phyloP scores from a whole-genome alignment of 2,797 vertebrate species.

The Rhabdomys pumilio region DNA sequence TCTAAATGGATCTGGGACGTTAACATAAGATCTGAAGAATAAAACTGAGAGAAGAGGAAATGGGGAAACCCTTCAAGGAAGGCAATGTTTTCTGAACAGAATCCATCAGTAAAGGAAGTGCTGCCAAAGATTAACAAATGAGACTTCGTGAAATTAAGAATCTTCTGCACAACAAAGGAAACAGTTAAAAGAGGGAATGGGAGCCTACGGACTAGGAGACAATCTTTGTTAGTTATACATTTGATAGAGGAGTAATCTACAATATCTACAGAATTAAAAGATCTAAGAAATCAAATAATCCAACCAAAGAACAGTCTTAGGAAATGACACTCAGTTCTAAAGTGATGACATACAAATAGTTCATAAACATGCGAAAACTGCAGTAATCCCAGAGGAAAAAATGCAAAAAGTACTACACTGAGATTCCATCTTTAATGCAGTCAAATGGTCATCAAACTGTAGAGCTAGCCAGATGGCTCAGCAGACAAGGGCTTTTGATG shows the following conservation, averaged over 20 bases:
- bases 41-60: not conserved
- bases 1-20: not conserved
- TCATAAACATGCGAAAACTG: not conserved
- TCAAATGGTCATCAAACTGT: not conserved
- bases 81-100: not conserved
- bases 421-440: not conserved
- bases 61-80: not conserved
- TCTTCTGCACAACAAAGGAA: not conserved
- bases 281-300: not conserved
- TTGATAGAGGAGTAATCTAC: not conserved
- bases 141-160: not conserved
- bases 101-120: not conserved
- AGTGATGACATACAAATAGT: not conserved
- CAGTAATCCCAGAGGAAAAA: not conserved
- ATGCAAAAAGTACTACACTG: not conserved
- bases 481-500: not conserved
- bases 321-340: not conserved
- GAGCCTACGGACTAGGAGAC: not conserved
- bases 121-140: not conserved
- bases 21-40: not conserved
- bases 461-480: not conserved
- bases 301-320: not conserved
- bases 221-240: not conserved
- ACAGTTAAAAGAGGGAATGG: not conserved
- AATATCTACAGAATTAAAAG: not conserved